Evolutionary conservation across 23 tunicate genomes (phyloP).

Genomic region (Diplosoma virens): DNA sequence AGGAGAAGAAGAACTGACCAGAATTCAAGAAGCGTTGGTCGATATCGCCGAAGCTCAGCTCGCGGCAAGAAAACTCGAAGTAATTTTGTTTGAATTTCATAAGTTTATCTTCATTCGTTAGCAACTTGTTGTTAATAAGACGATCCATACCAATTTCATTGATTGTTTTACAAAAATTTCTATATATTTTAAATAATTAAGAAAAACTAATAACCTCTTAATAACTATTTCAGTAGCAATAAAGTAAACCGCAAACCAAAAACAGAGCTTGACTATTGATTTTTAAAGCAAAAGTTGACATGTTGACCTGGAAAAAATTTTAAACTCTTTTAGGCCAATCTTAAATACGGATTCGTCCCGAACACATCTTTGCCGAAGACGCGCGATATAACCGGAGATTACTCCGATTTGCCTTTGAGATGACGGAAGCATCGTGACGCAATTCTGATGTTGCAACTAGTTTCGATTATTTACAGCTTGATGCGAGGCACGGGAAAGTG

Average conservation of each 20-base stretch:
- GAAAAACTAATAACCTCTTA: not conserved
- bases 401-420: slow-evolving; percentile 84
- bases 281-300: too few species aligned
- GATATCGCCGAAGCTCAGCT: slow-evolving; percentile 96
- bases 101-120: not conserved
- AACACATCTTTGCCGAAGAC: slow-evolving; percentile 54
- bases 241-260: too few species aligned
- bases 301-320: too few species aligned
- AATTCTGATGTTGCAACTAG: too few species aligned
- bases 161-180: not conserved
- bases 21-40: slow-evolving; percentile 75
- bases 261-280: too few species aligned
- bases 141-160: not conserved
- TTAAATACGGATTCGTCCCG: slow-evolving; percentile 50
- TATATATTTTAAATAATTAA: not conserved
- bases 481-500: too few species aligned
- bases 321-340: slow-evolving; percentile 48
- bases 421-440: slow-evolving; percentile 5
- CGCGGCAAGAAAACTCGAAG: slow-evolving; percentile 81
- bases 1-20: slow-evolving; percentile 63
- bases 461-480: too few species aligned
- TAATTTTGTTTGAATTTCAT: not conserved
- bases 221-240: too few species aligned
- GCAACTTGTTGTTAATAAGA: not conserved
- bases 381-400: slow-evolving; percentile 67